Evolutionary conservation across 2,888 invertebrate genomes (phyloP).

Genomic region (Ophioninae sp.): DNA sequence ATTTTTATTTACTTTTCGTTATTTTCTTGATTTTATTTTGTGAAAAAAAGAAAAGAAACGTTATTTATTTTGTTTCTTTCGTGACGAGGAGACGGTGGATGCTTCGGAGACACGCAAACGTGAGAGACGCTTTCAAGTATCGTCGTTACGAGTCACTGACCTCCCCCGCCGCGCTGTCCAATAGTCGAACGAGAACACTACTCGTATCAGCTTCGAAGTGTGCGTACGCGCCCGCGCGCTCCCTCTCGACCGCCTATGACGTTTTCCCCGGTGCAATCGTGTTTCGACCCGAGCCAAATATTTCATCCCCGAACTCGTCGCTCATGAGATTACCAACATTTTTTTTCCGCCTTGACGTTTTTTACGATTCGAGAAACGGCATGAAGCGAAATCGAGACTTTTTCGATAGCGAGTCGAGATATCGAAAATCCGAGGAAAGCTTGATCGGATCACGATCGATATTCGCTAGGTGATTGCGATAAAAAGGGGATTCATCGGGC

Average conservation of each 20-base stretch:
- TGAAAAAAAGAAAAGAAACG: too few species aligned
- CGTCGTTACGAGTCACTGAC: slow-evolving; percentile 76
- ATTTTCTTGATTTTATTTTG: not conserved
- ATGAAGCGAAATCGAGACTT: not conserved
- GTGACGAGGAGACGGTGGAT: not conserved
- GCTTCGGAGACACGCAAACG: not conserved
- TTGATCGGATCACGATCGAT: not conserved
- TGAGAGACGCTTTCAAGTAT: slow-evolving; percentile 50
- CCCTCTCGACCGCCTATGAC: slow-evolving; percentile 23
- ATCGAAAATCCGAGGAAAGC: not conserved
- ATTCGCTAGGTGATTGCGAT: not conserved
- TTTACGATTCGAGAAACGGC: not conserved
- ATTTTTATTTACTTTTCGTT: not conserved
- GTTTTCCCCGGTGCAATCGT: slow-evolving; percentile 73
- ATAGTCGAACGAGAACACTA: not conserved
- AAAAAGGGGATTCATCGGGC: not conserved
- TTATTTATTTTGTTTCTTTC: too few species aligned
- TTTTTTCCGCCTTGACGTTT: not conserved
- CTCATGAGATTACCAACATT: not conserved
- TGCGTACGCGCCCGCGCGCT: slow-evolving; percentile 63
- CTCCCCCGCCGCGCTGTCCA: slow-evolving; percentile 73
- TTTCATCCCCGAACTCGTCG: slow-evolving; percentile 60
- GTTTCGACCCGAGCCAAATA: slow-evolving; percentile 77
- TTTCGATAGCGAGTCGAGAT: not conserved
- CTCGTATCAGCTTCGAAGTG: not conserved